phyloP scores from a whole-genome alignment of 2,888 invertebrate genomes.

The Saturnia pavonia region DNA sequence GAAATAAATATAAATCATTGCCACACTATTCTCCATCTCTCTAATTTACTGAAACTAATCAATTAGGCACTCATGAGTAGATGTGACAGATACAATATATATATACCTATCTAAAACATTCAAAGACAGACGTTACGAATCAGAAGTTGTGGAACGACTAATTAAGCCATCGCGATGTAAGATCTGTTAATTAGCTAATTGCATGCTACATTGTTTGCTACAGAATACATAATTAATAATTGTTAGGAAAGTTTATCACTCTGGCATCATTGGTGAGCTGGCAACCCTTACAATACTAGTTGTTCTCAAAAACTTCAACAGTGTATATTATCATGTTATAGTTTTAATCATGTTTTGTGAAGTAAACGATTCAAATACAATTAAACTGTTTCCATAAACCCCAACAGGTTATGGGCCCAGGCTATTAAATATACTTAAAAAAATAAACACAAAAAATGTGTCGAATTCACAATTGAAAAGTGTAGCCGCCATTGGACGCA shows the following conservation, averaged over 20 bases:
- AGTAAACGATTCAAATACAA: no score
- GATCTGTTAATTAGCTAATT: slow-evolving; percentile 12
- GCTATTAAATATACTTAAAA: no score
- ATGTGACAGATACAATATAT: not conserved
- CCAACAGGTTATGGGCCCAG: no score
- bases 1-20: not conserved
- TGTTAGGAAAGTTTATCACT: not conserved
- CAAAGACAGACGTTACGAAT: slow-evolving; percentile 2
- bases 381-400: no score
- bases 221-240: not conserved
- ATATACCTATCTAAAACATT: not conserved
- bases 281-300: no score
- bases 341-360: no score
- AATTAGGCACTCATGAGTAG: not conserved
- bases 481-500: no score
- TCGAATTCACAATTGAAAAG: no score
- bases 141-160: slow-evolving; percentile 7
- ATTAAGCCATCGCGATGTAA: slow-evolving; percentile 8
- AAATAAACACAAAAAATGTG: no score
- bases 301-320: no score
- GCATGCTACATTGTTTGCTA: slow-evolving; percentile 2
- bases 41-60: slow-evolving; percentile 2
- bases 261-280: no score
- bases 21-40: not conserved
- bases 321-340: no score